These are phyloP conservation scores for Chanos chanos DNA, from an alignment of 2,797 vertebrate species.

Conservation along the genomic window DNA sequence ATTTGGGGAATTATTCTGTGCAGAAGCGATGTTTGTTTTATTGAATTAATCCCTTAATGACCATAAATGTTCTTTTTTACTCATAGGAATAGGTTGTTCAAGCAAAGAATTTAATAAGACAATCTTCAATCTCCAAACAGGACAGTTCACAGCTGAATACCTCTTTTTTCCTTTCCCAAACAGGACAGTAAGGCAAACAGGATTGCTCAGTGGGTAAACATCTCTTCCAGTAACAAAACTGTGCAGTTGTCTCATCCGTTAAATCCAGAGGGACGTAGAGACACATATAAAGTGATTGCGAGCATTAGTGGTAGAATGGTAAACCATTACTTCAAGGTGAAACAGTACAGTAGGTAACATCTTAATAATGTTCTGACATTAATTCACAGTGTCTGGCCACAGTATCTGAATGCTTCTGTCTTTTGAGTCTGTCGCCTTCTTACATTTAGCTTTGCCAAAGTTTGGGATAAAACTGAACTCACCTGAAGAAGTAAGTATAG, in stretches of 20 bases:
- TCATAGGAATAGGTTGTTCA: neutral
- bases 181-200: constrained; percentile 27
- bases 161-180: neutral
- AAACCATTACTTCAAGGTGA: constrained; percentile 22
- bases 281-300: constrained; percentile 10
- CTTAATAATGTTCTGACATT: too few species aligned
- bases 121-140: neutral
- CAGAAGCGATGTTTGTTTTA: too few species aligned
- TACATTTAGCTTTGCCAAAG: constrained; percentile 37
- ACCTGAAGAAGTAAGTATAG: constrained; percentile 11
- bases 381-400: too few species aligned
- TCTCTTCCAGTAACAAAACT: constrained; percentile 30
- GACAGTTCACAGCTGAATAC: neutral
- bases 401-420: too few species aligned
- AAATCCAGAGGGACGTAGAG: constrained; percentile 34
- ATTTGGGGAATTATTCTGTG: too few species aligned
- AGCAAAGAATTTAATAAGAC: neutral
- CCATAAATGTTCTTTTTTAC: neutral
- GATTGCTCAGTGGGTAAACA: constrained; percentile 41
- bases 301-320: neutral
- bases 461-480: constrained; percentile 26
- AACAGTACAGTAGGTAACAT: constrained; percentile 40
- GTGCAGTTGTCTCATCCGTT: constrained; percentile 34
- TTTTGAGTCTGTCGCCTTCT: neutral
- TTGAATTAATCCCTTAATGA: too few species aligned